Percentiles rank a stretch among this genome's conserved stretches.
Evolutionary conservation across 1,140 invertebrate species (phyloP).

Genomic region (Drosophila burlai): DNA sequence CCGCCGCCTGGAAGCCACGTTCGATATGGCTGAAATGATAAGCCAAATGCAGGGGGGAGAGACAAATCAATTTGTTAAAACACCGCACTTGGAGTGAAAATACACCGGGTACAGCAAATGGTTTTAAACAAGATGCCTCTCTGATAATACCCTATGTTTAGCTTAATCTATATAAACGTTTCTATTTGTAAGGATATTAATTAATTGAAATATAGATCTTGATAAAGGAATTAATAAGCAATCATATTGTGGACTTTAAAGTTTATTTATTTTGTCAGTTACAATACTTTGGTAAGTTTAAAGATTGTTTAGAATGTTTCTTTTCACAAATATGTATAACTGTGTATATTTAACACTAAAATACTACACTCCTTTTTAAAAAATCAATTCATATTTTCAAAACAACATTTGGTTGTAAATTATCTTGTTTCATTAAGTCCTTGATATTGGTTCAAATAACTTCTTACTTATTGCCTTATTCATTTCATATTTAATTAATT

Average conservation of each 20-base stretch:
- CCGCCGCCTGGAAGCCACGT: conserved; percentile 10
- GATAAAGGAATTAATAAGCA: not conserved
- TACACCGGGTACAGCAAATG: no score
- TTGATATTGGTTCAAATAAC: not conserved
- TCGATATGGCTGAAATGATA: conserved; percentile 50
- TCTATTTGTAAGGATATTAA: not conserved
- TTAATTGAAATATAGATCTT: not conserved
- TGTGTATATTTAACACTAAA: not conserved
- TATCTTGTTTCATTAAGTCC: not conserved
- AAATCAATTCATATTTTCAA: not conserved
- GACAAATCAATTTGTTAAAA: conserved; percentile 14
- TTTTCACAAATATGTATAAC: not conserved
- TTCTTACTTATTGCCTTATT: no score
- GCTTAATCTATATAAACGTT: not conserved
- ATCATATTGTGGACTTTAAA: not conserved
- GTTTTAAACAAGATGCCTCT: not conserved
- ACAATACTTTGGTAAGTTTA: no score
- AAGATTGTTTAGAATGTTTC: not conserved
- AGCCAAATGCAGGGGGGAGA: conserved; percentile 17
- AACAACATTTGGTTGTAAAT: not conserved
- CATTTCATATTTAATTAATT: no score
- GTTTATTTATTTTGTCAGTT: not conserved
- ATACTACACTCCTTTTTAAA: not conserved
- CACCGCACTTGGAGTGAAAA: not conserved
- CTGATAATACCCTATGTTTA: not conserved